These are phyloP conservation scores for Varanus salvator DNA, from an alignment of 2,113 vertebrate species.

Conservation along the genomic window DNA sequence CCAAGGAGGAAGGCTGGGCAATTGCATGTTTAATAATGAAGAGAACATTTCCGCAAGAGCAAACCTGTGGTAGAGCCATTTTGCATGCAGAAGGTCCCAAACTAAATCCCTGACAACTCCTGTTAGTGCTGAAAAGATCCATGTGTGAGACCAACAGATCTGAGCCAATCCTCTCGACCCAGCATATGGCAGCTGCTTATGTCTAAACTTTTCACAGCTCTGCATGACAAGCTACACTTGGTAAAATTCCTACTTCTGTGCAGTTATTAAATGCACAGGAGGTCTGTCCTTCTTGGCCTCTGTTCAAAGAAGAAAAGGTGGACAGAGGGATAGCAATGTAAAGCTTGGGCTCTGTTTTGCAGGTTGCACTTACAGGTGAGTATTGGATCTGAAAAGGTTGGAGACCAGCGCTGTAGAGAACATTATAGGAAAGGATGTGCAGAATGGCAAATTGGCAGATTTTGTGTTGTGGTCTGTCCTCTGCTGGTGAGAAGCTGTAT, in stretches of 20 bases:
- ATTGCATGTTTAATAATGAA: background rate
- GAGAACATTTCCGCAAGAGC: background rate
- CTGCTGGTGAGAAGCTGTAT: slow-evolving; percentile 46
- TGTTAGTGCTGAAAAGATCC: too few relatives aligned
- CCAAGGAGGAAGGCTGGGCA: background rate
- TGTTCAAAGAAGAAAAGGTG: background rate
- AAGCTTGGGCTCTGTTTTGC: background rate
- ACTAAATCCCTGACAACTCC: too few relatives aligned
- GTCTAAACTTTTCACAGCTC: background rate
- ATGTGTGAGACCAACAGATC: background rate
- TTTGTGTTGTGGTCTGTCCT: slow-evolving; percentile 31
- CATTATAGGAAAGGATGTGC: background rate
- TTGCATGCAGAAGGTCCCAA: background rate
- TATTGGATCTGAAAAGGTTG: background rate
- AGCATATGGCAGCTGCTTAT: background rate
- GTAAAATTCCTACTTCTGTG: background rate
- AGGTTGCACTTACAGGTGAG: background rate
- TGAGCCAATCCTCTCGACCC: background rate
- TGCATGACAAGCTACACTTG: background rate
- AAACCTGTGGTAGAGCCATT: background rate
- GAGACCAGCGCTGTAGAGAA: background rate
- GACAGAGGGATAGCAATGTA: background rate
- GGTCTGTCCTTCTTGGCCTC: background rate
- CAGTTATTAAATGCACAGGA: background rate
- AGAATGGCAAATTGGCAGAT: rapidly evolving